Percentiles rank a stretch among this genome's conserved stretches.
These are phyloP conservation scores for Chanos chanos DNA, from an alignment of 2,797 vertebrate genomes.

Conservation along the genomic window DNA sequence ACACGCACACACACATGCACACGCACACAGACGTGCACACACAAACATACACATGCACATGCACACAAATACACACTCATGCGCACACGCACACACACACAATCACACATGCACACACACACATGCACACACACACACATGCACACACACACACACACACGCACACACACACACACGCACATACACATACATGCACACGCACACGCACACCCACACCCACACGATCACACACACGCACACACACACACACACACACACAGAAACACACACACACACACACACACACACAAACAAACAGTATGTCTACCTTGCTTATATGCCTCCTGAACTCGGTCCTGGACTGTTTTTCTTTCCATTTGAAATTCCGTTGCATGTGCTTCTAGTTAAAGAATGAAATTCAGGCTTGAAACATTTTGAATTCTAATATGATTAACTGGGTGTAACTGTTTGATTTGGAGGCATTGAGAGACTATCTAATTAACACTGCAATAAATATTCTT, in stretches of 20 bases:
- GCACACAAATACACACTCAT: no score
- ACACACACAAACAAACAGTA: constrained; percentile 5
- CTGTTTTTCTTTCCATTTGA: constrained; percentile 74
- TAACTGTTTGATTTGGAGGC: constrained; percentile 88
- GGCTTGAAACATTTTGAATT: constrained; percentile 78
- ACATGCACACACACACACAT: background rate
- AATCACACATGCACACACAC: no score
- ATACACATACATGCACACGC: constrained; percentile 9
- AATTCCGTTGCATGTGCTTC: constrained; percentile 80
- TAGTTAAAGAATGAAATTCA: constrained; percentile 79
- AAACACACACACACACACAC: constrained; percentile 56
- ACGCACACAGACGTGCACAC: constrained; percentile 61
- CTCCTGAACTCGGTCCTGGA: constrained; percentile 64
- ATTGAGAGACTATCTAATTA: constrained; percentile 85
- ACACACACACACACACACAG: constrained; percentile 34
- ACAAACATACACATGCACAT: no score
- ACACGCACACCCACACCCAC: constrained; percentile 26
- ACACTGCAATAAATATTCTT: constrained; percentile 81
- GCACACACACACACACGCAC: constrained; percentile 9
- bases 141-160: constrained; percentile 2
- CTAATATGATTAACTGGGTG: constrained; percentile 82
- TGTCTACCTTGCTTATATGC: background rate
- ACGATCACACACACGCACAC: constrained; percentile 48
- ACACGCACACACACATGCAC: constrained; percentile 7
- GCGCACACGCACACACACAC: constrained; percentile 50